Conservation (phyloP, 2,797 vertebrate genomes). For the Tarsius wallacei region DNA sequence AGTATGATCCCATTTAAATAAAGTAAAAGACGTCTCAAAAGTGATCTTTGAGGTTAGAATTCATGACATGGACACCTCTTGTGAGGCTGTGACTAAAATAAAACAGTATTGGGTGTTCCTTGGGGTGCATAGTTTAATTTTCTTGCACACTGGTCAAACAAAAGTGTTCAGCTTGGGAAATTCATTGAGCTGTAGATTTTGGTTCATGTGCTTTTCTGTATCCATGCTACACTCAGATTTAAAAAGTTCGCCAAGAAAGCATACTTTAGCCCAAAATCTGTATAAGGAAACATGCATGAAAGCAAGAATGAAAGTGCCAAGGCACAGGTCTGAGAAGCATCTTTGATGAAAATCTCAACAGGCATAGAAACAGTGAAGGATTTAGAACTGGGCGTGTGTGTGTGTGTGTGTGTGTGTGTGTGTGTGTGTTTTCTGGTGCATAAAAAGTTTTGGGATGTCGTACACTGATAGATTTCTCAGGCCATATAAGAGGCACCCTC, state of each 20-base stretch:
- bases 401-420: background rate
- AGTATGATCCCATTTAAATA: background rate
- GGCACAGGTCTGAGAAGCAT: background rate
- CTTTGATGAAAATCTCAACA: background rate
- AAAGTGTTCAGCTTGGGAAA: background rate
- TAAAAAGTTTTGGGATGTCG: background rate
- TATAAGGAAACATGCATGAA: background rate
- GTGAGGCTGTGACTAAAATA: background rate
- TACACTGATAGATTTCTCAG: background rate
- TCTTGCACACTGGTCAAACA: background rate
- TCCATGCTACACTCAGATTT: background rate
- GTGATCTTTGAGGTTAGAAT: background rate
- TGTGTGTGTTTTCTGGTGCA: background rate
- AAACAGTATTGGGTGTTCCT: background rate
- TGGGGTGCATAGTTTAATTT: background rate
- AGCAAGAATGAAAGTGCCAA: background rate
- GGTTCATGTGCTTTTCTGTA: background rate
- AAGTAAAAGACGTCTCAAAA: background rate
- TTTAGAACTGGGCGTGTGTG: background rate
- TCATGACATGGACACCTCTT: background rate
- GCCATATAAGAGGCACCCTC: background rate
- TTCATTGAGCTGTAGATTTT: constrained; percentile 9
- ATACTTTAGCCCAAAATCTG: background rate
- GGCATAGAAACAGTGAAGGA: background rate
- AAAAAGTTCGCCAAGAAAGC: background rate